Percentiles rank a stretch among this genome's conserved stretches.
These are phyloP conservation scores for Lottia gigantea DNA, from an alignment of 2,888 invertebrate species.

Conservation along the genomic window DNA sequence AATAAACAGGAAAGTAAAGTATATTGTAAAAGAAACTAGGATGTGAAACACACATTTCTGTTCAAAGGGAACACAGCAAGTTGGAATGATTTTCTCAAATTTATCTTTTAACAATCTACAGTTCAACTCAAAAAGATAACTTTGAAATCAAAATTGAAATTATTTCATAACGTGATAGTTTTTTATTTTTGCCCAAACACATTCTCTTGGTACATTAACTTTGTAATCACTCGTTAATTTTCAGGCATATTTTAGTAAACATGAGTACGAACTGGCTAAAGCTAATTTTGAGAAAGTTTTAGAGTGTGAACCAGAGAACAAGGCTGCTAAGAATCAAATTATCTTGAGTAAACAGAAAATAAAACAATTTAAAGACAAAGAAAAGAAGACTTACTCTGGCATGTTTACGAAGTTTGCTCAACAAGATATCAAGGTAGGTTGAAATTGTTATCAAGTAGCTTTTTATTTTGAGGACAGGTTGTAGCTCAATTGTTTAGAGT, in stretches of 20 bases:
- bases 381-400: slow-evolving; percentile 89
- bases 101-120: too few species aligned
- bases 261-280: slow-evolving; percentile 82
- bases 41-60: too few species aligned
- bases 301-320: slow-evolving; percentile 85
- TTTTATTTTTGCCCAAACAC: background rate
- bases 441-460: too few species aligned
- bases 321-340: slow-evolving; percentile 85
- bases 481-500: too few species aligned
- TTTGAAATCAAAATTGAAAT: too few species aligned
- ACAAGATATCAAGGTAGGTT: slow-evolving; percentile 47
- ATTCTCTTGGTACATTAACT: background rate
- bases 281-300: slow-evolving; percentile 83
- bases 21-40: too few species aligned
- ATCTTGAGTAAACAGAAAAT: slow-evolving; percentile 78
- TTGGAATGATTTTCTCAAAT: too few species aligned
- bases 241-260: slow-evolving; percentile 78
- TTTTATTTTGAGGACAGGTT: too few species aligned
- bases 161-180: too few species aligned
- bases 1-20: too few species aligned
- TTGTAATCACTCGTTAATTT: slow-evolving; percentile 21
- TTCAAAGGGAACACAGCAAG: too few species aligned
- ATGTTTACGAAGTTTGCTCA: slow-evolving; percentile 92
- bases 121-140: too few species aligned
- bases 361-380: slow-evolving; percentile 81